Percentiles rank a stretch among this genome's conserved stretches.
Conservation (phyloP, 2,888 invertebrate species). For the Sarcophaga subvicina region DNA sequence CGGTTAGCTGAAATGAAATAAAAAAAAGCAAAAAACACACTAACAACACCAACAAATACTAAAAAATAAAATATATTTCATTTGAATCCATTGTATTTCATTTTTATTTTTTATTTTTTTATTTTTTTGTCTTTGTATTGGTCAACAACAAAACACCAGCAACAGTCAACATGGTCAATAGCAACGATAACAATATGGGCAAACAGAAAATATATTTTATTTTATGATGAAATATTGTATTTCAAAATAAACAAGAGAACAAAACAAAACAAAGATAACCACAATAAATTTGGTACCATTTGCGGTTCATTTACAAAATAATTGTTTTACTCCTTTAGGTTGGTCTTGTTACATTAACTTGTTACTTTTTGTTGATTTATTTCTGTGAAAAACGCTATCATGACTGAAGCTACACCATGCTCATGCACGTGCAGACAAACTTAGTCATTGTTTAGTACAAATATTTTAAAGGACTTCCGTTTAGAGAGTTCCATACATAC, state of each 20-base stretch:
- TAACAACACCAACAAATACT: background rate
- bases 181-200: background rate
- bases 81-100: background rate
- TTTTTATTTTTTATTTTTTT: background rate
- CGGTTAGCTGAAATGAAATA: constrained; percentile 27
- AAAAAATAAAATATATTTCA: background rate
- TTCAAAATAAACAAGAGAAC: constrained; percentile 32
- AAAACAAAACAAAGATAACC: background rate
- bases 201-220: constrained; percentile 14
- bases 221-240: constrained; percentile 45
- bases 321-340: constrained; percentile 6
- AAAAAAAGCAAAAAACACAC: background rate
- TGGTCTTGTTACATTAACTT: background rate
- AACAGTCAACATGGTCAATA: background rate
- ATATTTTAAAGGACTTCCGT: no score
- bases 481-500: no score
- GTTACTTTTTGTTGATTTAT: background rate
- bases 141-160: background rate
- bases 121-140: background rate
- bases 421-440: no score
- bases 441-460: no score
- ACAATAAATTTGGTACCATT: constrained; percentile 43
- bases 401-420: no score
- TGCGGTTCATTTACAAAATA: constrained; percentile 30
- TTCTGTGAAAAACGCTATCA: no score